phyloP scores from a whole-genome alignment of 2,113 vertebrate species.

The Sarotherodon lohbergeri region DNA sequence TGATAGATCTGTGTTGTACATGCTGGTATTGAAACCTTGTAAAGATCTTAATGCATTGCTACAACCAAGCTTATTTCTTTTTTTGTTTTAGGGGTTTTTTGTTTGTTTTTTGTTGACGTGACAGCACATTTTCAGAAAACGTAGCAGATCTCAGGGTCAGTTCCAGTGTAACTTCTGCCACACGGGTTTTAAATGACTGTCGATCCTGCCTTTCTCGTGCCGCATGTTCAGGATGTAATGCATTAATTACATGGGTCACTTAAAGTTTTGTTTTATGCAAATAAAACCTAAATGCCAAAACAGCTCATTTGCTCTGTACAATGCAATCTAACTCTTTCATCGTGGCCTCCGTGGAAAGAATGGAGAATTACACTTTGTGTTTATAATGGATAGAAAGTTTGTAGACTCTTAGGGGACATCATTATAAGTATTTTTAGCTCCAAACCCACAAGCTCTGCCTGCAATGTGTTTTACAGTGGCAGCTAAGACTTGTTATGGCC shows the following conservation, averaged over 20 bases:
- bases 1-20: not conserved
- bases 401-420: slow-evolving; percentile 45
- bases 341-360: not conserved
- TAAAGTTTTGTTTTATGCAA: not conserved
- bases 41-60: not conserved
- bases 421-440: slow-evolving; percentile 52
- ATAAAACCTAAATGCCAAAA: slow-evolving; percentile 13
- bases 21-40: not conserved
- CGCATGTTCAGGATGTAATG: not conserved
- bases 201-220: not conserved
- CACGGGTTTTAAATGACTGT: not conserved
- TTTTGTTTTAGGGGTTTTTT: not conserved
- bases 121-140: not conserved
- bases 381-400: slow-evolving; percentile 27
- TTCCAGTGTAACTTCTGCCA: not conserved
- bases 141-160: slow-evolving; percentile 12
- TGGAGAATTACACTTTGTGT: slow-evolving; percentile 7
- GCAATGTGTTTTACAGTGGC: slow-evolving; percentile 9
- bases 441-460: not conserved
- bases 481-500: not conserved
- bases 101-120: accelerated
- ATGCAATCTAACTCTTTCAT: not conserved
- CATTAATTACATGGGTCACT: not conserved
- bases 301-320: not conserved
- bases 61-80: not conserved